Percentiles rank a stretch among this genome's conserved stretches.
Conservation (phyloP, 2,888 invertebrate species). For the Hypolimnas misippus region DNA sequence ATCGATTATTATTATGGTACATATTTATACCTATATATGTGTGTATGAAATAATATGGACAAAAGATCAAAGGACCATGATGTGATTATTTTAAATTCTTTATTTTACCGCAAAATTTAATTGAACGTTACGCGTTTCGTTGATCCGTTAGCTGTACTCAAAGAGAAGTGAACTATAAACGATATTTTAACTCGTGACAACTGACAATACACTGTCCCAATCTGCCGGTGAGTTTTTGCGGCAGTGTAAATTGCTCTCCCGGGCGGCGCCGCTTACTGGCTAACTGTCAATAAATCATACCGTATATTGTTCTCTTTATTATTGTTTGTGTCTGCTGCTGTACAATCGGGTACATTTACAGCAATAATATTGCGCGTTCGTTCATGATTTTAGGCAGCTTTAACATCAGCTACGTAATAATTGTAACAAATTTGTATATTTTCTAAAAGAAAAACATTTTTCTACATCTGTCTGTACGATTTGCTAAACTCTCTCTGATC, state of each 20-base stretch:
- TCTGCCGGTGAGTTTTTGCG: constrained; percentile 58
- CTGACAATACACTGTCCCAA: constrained; percentile 31
- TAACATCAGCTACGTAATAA: neutral
- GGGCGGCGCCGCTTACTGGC: constrained; percentile 56
- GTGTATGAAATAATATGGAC: neutral
- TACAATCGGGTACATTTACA: constrained; percentile 21
- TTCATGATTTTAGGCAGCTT: constrained; percentile 15
- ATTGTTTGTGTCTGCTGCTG: constrained; percentile 33
- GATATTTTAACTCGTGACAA: constrained; percentile 34
- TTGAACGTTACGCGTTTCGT: constrained; percentile 40
- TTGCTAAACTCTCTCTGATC: too few relatives aligned
- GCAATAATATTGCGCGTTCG: constrained; percentile 15
- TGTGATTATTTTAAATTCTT: neutral
- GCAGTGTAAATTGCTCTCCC: constrained; percentile 61
- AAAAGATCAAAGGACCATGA: neutral
- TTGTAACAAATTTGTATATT: too few relatives aligned
- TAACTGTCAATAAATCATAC: constrained; percentile 67
- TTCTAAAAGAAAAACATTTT: too few relatives aligned
- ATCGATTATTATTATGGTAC: too few relatives aligned
- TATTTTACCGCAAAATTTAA: constrained; percentile 1
- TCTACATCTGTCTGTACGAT: too few relatives aligned
- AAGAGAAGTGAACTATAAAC: constrained; percentile 19
- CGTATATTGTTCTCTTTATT: constrained; percentile 50
- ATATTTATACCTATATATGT: constrained; percentile 11
- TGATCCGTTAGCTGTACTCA: constrained; percentile 25